Base-by-base conservation (phyloP, 2,113 vertebrate genomes). In the Heloderma charlesbogerti region DNA sequence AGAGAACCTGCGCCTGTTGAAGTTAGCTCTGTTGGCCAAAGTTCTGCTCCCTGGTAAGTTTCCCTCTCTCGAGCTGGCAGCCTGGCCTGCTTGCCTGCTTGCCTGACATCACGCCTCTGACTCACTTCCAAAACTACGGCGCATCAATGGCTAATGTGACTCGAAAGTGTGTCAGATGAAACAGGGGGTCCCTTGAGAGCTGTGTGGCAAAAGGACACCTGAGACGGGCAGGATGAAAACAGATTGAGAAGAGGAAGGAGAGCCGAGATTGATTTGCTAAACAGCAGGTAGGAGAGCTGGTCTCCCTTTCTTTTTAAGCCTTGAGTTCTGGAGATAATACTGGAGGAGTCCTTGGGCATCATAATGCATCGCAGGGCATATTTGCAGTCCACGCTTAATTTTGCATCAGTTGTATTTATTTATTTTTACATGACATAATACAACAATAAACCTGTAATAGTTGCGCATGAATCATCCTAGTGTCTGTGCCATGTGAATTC, bases 21-120 rank as follows among this genome's bases (percentile, higher is more conserved):
- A 69, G 86, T 91, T 63, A 45, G 79, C 31, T 77, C 89, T 94
- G 69, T 86, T 96, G 95, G 94, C 94, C 92, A 95, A 93, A 88
- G 91, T 81, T 85, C 54, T 71, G 90, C 79, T 95, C 88, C 92
- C 93, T 91, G 92, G 80, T 40, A 80, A 92, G 84, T 95, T 16
- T 57, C 90, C 92, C 81, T 96, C 74, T 57, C 74, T 57, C n/a
- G 27, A 27, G n/a, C 77, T 86, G 69, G 57, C 45, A 25, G 94
- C 87, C 93, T 92, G 92, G 89, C 0, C 0, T 0, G 0, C 94
- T 89, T 90, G 88, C 0, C 0, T 0, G 0, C 43, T 87, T 88
- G 82, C 93, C 86, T 95, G 94, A 88, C 79, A 0, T 0, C 63
- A 91, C 92, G 75, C 57, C 83, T 92, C 88, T 89, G 89, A 75